Evolutionary conservation across 2,797 vertebrate genomes (phyloP).

Genomic region (Anguilla obscura): DNA sequence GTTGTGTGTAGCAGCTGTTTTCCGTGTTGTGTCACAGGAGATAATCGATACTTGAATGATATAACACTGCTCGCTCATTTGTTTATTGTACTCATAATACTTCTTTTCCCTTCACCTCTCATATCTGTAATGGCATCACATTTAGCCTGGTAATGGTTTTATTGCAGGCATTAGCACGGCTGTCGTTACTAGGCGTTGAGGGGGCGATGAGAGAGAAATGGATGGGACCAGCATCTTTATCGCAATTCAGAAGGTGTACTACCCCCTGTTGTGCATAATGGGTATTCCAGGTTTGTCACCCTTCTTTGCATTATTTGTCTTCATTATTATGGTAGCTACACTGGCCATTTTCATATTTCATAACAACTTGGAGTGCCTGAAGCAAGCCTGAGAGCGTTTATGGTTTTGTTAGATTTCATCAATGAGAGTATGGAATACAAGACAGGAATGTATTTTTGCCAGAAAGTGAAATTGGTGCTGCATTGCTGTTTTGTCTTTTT

Average conservation of each 20-base stretch:
- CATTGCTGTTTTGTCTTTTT: neutral
- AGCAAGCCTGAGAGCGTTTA: neutral
- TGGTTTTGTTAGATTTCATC: neutral
- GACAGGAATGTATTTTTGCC: neutral
- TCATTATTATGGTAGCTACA: neutral
- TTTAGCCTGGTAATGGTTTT: conserved; percentile 52
- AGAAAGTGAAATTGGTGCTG: neutral
- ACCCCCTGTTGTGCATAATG: conserved; percentile 70
- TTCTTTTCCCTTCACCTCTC: conserved; percentile 13
- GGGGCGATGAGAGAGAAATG: conserved; percentile 56
- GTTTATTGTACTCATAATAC: neutral
- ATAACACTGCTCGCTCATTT: conserved; percentile 1
- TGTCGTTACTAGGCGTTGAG: conserved; percentile 17
- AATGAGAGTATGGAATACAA: neutral
- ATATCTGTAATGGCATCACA: conserved; percentile 26
- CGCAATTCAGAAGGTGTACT: conserved; percentile 74
- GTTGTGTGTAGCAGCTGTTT: neutral
- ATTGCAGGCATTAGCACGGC: conserved; percentile 59
- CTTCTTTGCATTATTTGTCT: neutral
- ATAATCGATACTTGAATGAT: conserved; percentile 10
- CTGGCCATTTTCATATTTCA: neutral
- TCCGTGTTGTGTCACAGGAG: neutral
- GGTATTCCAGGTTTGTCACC: conserved; percentile 74
- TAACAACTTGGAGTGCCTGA: neutral
- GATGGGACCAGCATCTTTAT: conserved; percentile 59